These are phyloP conservation scores for Platycercus adscitus DNA, from an alignment of 2,113 vertebrate genomes.

Conservation along the genomic window DNA sequence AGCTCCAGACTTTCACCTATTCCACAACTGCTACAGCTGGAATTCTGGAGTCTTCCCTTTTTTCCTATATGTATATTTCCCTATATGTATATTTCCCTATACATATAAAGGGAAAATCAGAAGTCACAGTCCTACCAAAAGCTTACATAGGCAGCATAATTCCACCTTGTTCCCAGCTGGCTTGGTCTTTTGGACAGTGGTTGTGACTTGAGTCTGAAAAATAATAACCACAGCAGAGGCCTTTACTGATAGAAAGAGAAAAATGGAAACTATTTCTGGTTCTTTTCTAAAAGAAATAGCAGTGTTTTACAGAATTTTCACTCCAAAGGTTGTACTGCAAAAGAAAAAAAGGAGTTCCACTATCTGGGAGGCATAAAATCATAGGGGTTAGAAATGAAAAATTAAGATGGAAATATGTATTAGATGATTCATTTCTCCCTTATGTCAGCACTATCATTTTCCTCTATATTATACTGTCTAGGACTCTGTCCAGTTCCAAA, in stretches of 20 bases:
- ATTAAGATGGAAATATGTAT: background rate
- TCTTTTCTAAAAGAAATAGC: background rate
- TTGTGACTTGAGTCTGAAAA: accelerated
- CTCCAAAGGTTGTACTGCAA: background rate
- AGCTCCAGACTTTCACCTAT: background rate
- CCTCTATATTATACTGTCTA: background rate
- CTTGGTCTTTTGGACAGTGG: background rate
- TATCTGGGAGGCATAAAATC: background rate
- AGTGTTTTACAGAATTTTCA: background rate
- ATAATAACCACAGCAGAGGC: background rate
- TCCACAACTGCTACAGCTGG: background rate
- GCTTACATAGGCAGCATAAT: background rate
- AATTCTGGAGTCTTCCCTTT: background rate
- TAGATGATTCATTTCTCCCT: background rate
- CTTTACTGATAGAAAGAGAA: background rate
- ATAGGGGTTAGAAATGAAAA: background rate
- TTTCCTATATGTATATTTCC: background rate
- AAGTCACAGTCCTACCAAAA: background rate
- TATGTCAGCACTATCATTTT: background rate
- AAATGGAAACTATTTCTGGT: background rate
- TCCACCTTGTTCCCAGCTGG: accelerated
- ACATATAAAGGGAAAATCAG: background rate
- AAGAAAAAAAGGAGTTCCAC: background rate
- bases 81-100: background rate
- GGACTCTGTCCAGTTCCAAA: background rate